These are phyloP conservation scores for Camponotus floridanus DNA, from an alignment of 1,140 invertebrate species.

Conservation along the genomic window DNA sequence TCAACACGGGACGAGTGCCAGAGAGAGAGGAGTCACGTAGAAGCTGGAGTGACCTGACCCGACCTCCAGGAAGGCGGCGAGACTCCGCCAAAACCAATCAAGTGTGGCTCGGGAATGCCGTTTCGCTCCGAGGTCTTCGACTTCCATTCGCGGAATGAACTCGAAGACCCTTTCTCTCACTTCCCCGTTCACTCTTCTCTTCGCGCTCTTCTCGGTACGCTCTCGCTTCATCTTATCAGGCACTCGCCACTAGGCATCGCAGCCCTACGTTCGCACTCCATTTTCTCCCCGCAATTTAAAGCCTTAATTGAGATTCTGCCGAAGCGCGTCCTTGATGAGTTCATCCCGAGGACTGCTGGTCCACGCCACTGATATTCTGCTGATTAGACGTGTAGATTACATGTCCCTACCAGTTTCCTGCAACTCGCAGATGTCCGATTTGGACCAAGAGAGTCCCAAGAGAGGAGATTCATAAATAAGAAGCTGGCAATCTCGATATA, in stretches of 20 bases:
- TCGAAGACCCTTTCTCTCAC: conserved; percentile 61
- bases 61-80: conserved; percentile 71
- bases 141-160: conserved; percentile 73
- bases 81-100: conserved; percentile 79
- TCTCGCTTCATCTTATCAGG: conserved; percentile 11
- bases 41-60: conserved; percentile 70
- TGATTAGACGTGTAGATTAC: background rate
- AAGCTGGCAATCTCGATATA: background rate
- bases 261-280: conserved; percentile 66
- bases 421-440: background rate
- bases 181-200: conserved; percentile 43
- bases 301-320: conserved; percentile 75
- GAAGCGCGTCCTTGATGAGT: conserved; percentile 74
- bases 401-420: background rate
- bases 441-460: background rate
- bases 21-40: conserved; percentile 62
- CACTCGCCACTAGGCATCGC: conserved; percentile 1
- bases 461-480: background rate
- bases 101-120: conserved; percentile 78
- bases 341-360: conserved; percentile 48
- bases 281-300: conserved; percentile 69
- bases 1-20: background rate
- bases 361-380: background rate
- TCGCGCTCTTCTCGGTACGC: background rate
- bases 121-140: conserved; percentile 74